Evolutionary conservation across 2,113 vertebrate species (phyloP).

Genomic region (Atrichornis clamosus): DNA sequence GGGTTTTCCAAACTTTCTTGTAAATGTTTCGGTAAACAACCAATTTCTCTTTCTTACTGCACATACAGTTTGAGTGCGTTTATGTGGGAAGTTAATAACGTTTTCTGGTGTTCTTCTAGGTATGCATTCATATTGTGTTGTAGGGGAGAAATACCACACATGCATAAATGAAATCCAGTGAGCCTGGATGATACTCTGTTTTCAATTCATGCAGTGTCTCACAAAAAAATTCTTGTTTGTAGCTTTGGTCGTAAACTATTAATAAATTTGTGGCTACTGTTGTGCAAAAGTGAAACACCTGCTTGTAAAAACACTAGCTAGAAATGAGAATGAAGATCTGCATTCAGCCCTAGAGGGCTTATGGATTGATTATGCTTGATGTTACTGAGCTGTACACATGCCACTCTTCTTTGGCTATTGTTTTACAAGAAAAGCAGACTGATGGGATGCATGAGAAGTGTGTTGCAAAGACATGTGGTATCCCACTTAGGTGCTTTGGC

Average conservation of each 20-base stretch:
- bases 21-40: background rate
- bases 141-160: background rate
- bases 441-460: background rate
- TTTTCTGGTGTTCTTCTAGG: background rate
- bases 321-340: background rate
- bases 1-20: background rate
- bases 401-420: background rate
- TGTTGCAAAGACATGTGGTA: slow-evolving; percentile 37
- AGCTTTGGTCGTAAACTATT: background rate
- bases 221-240: background rate
- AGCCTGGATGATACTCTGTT: background rate
- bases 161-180: background rate
- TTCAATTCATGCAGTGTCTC: background rate
- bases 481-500: slow-evolving; percentile 24
- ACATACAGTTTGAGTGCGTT: background rate
- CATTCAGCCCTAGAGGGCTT: background rate
- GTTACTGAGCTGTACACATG: slow-evolving; percentile 20
- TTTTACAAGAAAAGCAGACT: background rate
- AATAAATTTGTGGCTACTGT: background rate
- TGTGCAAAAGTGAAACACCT: background rate
- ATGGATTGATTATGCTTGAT: background rate
- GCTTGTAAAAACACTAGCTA: background rate
- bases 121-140: background rate
- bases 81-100: background rate
- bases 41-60: background rate